Evolutionary conservation across 2,797 vertebrate species (phyloP).

Genomic region (Spea hammondii): DNA sequence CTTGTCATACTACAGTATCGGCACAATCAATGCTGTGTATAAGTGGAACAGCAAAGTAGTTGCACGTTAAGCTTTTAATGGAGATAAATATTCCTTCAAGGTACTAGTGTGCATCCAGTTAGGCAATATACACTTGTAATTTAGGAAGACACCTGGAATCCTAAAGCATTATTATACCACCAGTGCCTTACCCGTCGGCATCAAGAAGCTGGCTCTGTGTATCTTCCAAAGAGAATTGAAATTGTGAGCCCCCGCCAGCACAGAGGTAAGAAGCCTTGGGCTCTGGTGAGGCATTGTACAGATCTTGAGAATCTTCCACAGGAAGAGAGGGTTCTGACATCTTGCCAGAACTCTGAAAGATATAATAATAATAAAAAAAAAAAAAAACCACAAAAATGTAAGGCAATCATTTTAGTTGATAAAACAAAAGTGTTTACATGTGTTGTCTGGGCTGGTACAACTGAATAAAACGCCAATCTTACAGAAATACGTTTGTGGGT

Average conservation of each 20-base stretch:
- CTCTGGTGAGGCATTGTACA: conserved; percentile 77
- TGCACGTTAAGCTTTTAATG: too few species aligned
- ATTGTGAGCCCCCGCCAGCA: conserved; percentile 76
- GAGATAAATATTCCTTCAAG: too few species aligned
- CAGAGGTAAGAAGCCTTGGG: conserved; percentile 70
- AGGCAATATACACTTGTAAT: too few species aligned
- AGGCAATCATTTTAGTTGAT: not conserved
- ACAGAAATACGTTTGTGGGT: too few species aligned
- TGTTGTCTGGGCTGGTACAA: too few species aligned
- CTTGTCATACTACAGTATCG: too few species aligned
- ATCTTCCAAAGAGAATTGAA: conserved; percentile 89
- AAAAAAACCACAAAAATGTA: too few species aligned
- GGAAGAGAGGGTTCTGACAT: conserved; percentile 88
- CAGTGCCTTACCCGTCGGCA: conserved; percentile 80
- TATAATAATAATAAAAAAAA: not conserved
- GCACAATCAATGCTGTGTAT: too few species aligned
- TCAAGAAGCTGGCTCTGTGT: conserved; percentile 94
- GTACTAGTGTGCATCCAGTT: too few species aligned
- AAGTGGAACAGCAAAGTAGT: too few species aligned
- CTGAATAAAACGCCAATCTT: too few species aligned
- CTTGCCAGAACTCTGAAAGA: conserved; percentile 88
- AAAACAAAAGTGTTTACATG: too few species aligned
- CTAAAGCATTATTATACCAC: not conserved
- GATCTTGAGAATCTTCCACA: conserved; percentile 83
- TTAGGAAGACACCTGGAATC: conserved; percentile 17